A percentile compares a stretch with the other conserved stretches of the same genome.
phyloP scores from a whole-genome alignment of 2,888 invertebrate species.

The Synanthedon tipuliformis region DNA sequence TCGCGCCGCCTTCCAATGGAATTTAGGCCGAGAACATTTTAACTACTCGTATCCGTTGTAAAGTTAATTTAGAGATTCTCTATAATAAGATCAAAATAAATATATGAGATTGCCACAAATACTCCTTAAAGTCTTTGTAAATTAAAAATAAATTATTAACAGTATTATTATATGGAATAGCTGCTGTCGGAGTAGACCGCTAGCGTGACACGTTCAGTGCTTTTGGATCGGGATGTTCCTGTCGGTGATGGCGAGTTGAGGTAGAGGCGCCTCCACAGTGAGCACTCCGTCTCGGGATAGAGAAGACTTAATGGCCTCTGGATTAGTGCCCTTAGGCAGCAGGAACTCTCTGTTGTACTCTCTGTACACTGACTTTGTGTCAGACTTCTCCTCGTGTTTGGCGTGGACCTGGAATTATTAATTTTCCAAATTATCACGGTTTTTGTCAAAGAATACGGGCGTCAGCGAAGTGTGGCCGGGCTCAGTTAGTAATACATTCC shows the following conservation, averaged over 20 bases:
- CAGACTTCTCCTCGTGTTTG: constrained; percentile 97
- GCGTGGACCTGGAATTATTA: constrained; percentile 84
- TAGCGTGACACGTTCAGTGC: constrained; percentile 44
- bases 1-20: constrained; percentile 29
- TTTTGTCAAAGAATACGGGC: no score
- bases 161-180: constrained; percentile 60
- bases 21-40: constrained; percentile 26
- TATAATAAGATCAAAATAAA: constrained; percentile 53
- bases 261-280: constrained; percentile 96
- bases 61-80: constrained; percentile 59
- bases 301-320: constrained; percentile 95
- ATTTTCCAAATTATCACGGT: no score
- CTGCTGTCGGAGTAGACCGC: constrained; percentile 38
- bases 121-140: constrained; percentile 55
- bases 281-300: constrained; percentile 96
- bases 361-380: constrained; percentile 96
- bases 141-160: constrained; percentile 67
- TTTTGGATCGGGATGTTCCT: constrained; percentile 85
- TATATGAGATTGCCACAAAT: constrained; percentile 47
- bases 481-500: no score
- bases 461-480: no score
- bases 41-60: constrained; percentile 32
- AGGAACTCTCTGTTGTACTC: constrained; percentile 98
- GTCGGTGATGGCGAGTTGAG: constrained; percentile 84
- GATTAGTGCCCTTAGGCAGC: constrained; percentile 96